Conservation (phyloP, 2,797 vertebrate genomes). For the Leptodactylus fallax region DNA sequence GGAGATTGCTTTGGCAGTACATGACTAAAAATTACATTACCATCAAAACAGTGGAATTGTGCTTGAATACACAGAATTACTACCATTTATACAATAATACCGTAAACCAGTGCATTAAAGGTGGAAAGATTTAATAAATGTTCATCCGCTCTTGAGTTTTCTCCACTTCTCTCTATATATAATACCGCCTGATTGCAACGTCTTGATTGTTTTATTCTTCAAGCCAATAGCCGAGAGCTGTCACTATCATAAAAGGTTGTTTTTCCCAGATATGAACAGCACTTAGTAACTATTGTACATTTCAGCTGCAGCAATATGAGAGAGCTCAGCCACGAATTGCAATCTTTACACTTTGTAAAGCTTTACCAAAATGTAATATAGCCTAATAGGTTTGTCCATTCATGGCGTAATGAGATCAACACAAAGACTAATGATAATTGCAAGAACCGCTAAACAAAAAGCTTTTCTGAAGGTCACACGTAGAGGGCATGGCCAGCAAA, state of each 20-base stretch:
- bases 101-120: conserved; percentile 5
- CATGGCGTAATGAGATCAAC: conserved; percentile 26
- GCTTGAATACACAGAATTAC: conserved; percentile 8
- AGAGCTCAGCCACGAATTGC: conserved; percentile 11
- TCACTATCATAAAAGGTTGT: conserved; percentile 29
- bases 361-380: conserved; percentile 39
- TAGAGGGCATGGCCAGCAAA: conserved; percentile 20
- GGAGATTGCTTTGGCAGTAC: conserved; percentile 4
- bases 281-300: conserved; percentile 33
- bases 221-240: conserved; percentile 1
- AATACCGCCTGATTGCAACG: conserved; percentile 26
- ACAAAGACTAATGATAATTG: conserved; percentile 50
- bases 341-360: conserved; percentile 31
- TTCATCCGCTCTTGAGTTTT: not conserved
- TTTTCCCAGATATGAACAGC: conserved; percentile 16
- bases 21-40: conserved; percentile 20
- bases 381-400: conserved; percentile 42
- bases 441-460: conserved; percentile 19
- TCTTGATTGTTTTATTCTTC: conserved; percentile 30
- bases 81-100: not conserved
- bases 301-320: conserved; percentile 25
- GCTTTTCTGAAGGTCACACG: conserved; percentile 41
- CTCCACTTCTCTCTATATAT: not conserved
- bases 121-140: conserved; percentile 17
- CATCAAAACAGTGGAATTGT: conserved; percentile 3